These are phyloP conservation scores for Leptogaster cylindrica DNA, from an alignment of 2,888 invertebrate genomes.

Conservation along the genomic window DNA sequence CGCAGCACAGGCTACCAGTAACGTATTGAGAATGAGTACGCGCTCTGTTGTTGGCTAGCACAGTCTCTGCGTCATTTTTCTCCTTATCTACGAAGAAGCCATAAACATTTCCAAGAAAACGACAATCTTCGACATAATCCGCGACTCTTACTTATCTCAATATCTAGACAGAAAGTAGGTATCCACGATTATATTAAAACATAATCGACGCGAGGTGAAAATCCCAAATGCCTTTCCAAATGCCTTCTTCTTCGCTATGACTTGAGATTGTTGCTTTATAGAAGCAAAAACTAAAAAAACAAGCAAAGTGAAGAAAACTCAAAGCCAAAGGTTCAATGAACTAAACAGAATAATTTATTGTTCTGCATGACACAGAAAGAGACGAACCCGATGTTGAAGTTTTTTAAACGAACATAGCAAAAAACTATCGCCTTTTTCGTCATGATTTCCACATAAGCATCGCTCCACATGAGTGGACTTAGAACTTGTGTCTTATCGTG, in stretches of 20 bases:
- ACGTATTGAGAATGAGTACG: conserved; percentile 27
- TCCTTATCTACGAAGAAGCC: conserved; percentile 30
- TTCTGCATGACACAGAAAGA: conserved; percentile 29
- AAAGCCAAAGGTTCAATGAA: conserved; percentile 34
- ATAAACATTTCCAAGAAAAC: conserved; percentile 23
- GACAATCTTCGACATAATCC: neutral
- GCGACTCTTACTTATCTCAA: conserved; percentile 9
- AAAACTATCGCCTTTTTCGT: no score
- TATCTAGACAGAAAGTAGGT: conserved; percentile 22
- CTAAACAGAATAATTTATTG: conserved; percentile 34
- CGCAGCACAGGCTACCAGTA: conserved; percentile 19
- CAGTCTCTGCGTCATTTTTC: conserved; percentile 18
- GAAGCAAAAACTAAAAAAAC: no score
- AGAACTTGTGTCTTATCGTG: no score
- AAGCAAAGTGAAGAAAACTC: conserved; percentile 22
- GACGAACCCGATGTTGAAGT: conserved; percentile 10
- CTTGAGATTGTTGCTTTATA: no score
- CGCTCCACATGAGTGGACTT: no score
- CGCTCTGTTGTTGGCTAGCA: conserved; percentile 31
- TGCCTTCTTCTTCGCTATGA: no score
- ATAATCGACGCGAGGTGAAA: conserved; percentile 13
- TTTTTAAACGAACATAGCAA: conserved; percentile 31
- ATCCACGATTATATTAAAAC: conserved; percentile 5
- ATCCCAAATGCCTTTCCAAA: conserved; percentile 14
- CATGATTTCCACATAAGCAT: no score